phyloP scores from a whole-genome alignment of 2,888 invertebrate species.

The Melinopterus prodromus region DNA sequence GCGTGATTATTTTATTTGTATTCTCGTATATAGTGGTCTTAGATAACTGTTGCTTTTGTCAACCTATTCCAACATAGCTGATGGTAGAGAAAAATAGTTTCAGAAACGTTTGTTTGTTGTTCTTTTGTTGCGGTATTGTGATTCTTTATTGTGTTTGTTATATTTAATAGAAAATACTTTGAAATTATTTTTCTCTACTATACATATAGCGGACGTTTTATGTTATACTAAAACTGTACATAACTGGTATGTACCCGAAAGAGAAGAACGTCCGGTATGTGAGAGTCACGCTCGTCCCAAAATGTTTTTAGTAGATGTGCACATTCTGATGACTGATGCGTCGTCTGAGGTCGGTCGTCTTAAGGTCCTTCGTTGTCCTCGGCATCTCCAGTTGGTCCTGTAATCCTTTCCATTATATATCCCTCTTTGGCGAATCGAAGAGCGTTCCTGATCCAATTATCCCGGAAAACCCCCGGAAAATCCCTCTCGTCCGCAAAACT shows the following conservation, averaged over 20 bases:
- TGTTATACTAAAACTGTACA: no score
- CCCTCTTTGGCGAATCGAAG: slow-evolving; percentile 50
- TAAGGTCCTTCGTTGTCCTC: slow-evolving; percentile 36
- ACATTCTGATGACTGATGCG: slow-evolving; percentile 11
- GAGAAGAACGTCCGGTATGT: no score
- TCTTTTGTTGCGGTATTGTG: no score
- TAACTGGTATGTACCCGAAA: no score
- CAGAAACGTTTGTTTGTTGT: no score
- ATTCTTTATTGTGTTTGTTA: no score
- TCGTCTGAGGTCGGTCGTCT: slow-evolving; percentile 16
- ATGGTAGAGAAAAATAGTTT: background rate
- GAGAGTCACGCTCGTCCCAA: background rate
- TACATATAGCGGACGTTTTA: no score
- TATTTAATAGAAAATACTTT: no score
- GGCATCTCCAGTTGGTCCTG: slow-evolving; percentile 43
- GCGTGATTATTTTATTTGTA: background rate
- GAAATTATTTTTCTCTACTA: background rate
- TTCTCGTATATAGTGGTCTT: background rate
- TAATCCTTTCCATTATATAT: slow-evolving; percentile 51
- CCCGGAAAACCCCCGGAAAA: slow-evolving; percentile 43
- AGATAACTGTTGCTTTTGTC: background rate
- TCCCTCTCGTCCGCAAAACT: slow-evolving; percentile 35
- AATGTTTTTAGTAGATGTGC: slow-evolving; percentile 18
- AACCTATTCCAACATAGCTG: background rate
- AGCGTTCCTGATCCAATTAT: slow-evolving; percentile 56